phyloP scores from a whole-genome alignment of 2,888 invertebrate genomes.

The Lutraria lutraria region DNA sequence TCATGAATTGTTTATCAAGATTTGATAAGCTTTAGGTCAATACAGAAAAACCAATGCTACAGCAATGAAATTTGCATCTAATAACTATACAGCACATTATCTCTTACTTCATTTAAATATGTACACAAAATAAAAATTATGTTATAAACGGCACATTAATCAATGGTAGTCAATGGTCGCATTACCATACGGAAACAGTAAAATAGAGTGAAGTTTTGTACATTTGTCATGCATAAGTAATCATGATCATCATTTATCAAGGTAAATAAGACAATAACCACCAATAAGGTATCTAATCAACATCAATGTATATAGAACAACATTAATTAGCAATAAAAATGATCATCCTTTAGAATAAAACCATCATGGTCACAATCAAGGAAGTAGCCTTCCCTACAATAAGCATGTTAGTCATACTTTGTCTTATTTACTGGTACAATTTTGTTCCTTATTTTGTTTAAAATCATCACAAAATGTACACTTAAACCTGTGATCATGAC shows the following conservation, averaged over 20 bases:
- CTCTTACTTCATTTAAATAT: no score
- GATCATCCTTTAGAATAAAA: not conserved
- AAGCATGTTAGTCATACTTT: not conserved
- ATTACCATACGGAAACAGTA: not conserved
- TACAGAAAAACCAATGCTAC: no score
- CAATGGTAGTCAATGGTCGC: not conserved
- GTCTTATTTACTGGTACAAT: not conserved
- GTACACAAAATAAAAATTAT: no score
- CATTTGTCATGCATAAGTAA: conserved; percentile 5
- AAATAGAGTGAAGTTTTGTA: not conserved
- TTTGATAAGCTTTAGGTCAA: no score
- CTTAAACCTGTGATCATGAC: no score
- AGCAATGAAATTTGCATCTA: no score
- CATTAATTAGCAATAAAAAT: conserved; percentile 12
- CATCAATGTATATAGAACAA: not conserved
- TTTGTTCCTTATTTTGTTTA: no score
- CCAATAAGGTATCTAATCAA: not conserved
- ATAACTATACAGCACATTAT: no score
- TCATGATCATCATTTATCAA: not conserved
- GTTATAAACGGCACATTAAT: not conserved
- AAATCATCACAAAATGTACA: no score
- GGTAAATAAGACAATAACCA: conserved; percentile 7
- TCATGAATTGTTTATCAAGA: no score
- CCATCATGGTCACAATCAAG: not conserved
- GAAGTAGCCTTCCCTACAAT: not conserved